Conservation (phyloP, 2,113 vertebrate genomes). For the Grammomys dolichurus region DNA sequence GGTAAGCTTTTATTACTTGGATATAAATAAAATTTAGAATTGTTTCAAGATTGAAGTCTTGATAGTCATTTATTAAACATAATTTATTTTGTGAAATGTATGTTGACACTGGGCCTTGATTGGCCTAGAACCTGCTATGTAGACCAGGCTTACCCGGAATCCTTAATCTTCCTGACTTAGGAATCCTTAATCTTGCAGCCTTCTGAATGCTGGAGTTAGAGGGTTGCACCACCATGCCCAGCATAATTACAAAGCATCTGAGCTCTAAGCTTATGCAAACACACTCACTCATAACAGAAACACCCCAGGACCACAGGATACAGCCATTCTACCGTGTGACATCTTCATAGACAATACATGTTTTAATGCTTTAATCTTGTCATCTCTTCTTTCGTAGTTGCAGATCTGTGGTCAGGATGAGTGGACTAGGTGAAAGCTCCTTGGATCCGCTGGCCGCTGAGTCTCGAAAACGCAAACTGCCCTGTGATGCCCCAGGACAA, state of each 20-base stretch:
- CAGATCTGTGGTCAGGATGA: slow-evolving; percentile 96
- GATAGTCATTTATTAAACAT: not conserved
- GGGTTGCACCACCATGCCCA: not conserved
- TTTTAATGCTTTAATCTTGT: not conserved
- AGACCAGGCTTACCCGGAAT: not conserved
- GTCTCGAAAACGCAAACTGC: slow-evolving; percentile 95
- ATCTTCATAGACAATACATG: not conserved
- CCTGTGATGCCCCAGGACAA: slow-evolving; percentile 93
- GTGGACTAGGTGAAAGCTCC: slow-evolving; percentile 94
- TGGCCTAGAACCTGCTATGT: not conserved
- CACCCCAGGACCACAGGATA: not conserved
- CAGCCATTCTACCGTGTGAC: not conserved
- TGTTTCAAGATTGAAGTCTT: not conserved
- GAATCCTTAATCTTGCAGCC: too few relatives aligned
- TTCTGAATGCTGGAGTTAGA: not conserved
- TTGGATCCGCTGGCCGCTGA: slow-evolving; percentile 93
- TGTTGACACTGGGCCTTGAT: not conserved
- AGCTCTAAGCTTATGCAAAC: not conserved
- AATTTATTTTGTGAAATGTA: not conserved
- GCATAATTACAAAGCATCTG: not conserved
- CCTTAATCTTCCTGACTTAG: not conserved
- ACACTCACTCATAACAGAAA: not conserved
- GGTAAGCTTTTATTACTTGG: slow-evolving; percentile 14
- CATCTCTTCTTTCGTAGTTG: slow-evolving; percentile 87
- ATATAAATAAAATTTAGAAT: slow-evolving; percentile 47